Evolutionary conservation across 2,888 invertebrate species (phyloP).

Genomic region (Pollenia griseotomentosa): DNA sequence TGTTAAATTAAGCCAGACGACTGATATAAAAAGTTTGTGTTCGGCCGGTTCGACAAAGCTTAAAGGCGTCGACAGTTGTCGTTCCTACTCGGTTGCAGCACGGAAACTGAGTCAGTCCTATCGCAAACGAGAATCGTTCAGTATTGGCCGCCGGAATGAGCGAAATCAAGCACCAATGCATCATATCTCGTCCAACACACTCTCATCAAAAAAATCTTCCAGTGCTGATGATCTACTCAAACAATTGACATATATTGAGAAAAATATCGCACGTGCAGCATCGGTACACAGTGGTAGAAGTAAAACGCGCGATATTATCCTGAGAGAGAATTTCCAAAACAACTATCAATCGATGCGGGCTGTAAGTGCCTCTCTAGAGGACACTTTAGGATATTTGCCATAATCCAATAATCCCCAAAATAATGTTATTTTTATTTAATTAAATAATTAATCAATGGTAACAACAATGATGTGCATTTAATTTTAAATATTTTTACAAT

Average conservation of each 20-base stretch:
- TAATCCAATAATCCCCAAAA: constrained; percentile 74
- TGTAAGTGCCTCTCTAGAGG: constrained; percentile 84
- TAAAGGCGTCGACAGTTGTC: constrained; percentile 75
- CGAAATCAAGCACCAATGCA: constrained; percentile 72
- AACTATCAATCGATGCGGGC: constrained; percentile 84
- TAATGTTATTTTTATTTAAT: neutral
- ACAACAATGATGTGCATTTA: constrained; percentile 66
- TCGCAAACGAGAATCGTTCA: constrained; percentile 79
- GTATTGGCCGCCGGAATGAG: constrained; percentile 78
- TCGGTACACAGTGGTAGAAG: constrained; percentile 77
- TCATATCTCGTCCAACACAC: constrained; percentile 72
- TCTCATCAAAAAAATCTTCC: constrained; percentile 79
- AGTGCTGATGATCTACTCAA: constrained; percentile 82
- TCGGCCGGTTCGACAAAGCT: constrained; percentile 64
- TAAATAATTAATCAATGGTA: neutral
- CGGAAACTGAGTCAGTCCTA: constrained; percentile 75
- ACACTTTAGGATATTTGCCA: constrained; percentile 85
- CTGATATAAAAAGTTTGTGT: constrained; percentile 86
- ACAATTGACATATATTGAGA: constrained; percentile 81
- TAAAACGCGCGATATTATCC: constrained; percentile 71
- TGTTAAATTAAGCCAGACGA: constrained; percentile 89
- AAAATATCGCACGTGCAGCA: constrained; percentile 75
- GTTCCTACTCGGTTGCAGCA: constrained; percentile 77
- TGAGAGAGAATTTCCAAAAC: constrained; percentile 75
- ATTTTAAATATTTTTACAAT: constrained; percentile 21